phyloP scores from a whole-genome alignment of 2,888 invertebrate species.

The Caenorhabditis panamensis region DNA sequence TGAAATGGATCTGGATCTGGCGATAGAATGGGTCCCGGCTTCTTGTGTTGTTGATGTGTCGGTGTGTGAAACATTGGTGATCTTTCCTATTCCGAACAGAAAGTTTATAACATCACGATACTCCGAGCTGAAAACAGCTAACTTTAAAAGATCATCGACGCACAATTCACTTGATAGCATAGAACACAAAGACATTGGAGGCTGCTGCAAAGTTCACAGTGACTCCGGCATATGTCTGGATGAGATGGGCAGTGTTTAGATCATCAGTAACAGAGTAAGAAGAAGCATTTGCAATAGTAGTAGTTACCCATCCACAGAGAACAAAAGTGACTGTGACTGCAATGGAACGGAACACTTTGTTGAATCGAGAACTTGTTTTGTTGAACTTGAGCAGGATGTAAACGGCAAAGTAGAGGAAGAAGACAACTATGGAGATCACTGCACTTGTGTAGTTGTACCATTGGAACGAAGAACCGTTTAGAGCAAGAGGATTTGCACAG shows the following conservation, averaged over 20 bases:
- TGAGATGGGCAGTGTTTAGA: slow-evolving; percentile 29
- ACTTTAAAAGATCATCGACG: not conserved
- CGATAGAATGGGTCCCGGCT: not conserved
- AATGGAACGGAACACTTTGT: slow-evolving; percentile 62
- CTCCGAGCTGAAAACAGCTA: slow-evolving; percentile 41
- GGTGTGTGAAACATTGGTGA: not conserved
- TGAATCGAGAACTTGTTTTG: slow-evolving; percentile 57
- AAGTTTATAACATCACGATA: slow-evolving; percentile 45
- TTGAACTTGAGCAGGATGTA: slow-evolving; percentile 49
- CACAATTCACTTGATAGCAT: slow-evolving; percentile 51
- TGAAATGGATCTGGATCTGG: slow-evolving; percentile 30
- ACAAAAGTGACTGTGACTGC: slow-evolving; percentile 58
- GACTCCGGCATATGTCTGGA: slow-evolving; percentile 64
- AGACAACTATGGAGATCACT: slow-evolving; percentile 48
- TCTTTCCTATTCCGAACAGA: slow-evolving; percentile 15
- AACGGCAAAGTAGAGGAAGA: slow-evolving; percentile 47
- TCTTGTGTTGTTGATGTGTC: slow-evolving; percentile 41
- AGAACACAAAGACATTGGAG: slow-evolving; percentile 63
- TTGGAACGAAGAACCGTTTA: slow-evolving; percentile 50
- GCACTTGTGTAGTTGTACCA: slow-evolving; percentile 58
- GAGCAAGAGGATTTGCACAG: slow-evolving; percentile 58
- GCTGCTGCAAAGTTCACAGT: slow-evolving; percentile 60
- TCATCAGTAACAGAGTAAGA: slow-evolving; percentile 45
- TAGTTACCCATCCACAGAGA: slow-evolving; percentile 59
- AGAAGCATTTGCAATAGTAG: slow-evolving; percentile 51